These are phyloP conservation scores for Holothuria glaberrima DNA, from an alignment of 35 echinoderm and acorn worm species.

Conservation along the genomic window DNA sequence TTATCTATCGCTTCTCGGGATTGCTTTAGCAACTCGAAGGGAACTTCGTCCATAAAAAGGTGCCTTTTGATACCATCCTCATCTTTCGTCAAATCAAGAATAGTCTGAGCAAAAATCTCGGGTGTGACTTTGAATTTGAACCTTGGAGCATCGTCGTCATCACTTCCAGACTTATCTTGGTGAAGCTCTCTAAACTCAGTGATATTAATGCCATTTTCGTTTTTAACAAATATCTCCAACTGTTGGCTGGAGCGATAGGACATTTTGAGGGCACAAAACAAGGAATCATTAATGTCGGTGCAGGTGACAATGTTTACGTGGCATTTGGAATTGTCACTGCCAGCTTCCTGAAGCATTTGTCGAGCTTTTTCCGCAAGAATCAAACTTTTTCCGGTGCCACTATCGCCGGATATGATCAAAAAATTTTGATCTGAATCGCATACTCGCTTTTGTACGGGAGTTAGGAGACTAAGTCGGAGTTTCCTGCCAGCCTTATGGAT, in stretches of 20 bases:
- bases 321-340: background rate
- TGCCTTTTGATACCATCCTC: background rate
- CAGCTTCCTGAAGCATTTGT: background rate
- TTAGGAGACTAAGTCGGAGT: constrained; percentile 23
- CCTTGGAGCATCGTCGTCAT: background rate
- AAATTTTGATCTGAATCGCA: background rate
- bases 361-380: constrained; percentile 48
- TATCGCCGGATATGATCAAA: constrained; percentile 45
- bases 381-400: constrained; percentile 53
- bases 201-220: background rate
- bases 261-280: constrained; percentile 35
- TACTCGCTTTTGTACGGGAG: constrained; percentile 6
- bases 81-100: constrained; percentile 17
- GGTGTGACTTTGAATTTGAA: constrained; percentile 48
- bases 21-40: constrained; percentile 46
- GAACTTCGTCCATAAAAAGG: constrained; percentile 48
- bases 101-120: constrained; percentile 16
- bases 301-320: constrained; percentile 35
- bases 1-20: constrained; percentile 24
- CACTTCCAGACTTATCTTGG: background rate
- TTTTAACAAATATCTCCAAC: background rate
- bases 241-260: constrained; percentile 40
- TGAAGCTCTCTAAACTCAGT: constrained; percentile 22
- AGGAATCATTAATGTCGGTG: constrained; percentile 49
- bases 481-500: constrained; percentile 37